Base-by-base conservation (phyloP, 1,140 invertebrate species). In the Micrasema minimum region DNA sequence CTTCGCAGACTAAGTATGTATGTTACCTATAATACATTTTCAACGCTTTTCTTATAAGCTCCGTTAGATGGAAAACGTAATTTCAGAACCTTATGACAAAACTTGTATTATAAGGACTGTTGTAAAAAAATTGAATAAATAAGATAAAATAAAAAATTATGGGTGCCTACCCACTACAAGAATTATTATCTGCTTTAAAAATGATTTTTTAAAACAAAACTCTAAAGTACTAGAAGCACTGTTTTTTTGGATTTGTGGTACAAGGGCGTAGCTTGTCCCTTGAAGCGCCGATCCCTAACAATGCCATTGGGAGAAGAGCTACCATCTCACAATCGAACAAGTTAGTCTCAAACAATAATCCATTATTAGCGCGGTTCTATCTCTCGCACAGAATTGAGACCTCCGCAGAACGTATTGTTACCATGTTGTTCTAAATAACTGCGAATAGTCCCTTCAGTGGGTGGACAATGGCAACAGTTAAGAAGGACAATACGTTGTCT, bases 261-360 rank as follows among this genome's bases (percentile, higher is more conserved):
- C 64, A 68, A 70, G 72, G 72, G 72, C 72, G 72, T 74, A 71
- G 64, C 64, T 53, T 74, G 72, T 74, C 59, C 66, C 67, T 73
- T 69, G 41, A 20, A 31, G 26, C 26, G 59, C 66, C 41, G 50
- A 23, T 41, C 22, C 72, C 69, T 45, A 18, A 62, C 65, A 70
- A 57, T 48, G 35, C 20, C 18, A 51, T 22, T 14, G 66, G 53
- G 50, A 23, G 67, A 51, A 68, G 37, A 50, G 35, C 50, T 43
- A 23, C 37, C 43, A 26, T 41, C 18, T 48, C 20, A 41, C 68
- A 62, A 70, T 71, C 20, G 55, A 64, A 51, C 43, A 62, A 69
- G 65, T 70, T 72, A 61, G 64, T 12, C 31, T 43, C 53, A 41
- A 70, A 65, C 57, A 70, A 70, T 64, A 72, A 67, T 72, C 69